These are phyloP conservation scores for Alaudala cheleensis DNA, from an alignment of 2,113 vertebrate species.

Conservation along the genomic window DNA sequence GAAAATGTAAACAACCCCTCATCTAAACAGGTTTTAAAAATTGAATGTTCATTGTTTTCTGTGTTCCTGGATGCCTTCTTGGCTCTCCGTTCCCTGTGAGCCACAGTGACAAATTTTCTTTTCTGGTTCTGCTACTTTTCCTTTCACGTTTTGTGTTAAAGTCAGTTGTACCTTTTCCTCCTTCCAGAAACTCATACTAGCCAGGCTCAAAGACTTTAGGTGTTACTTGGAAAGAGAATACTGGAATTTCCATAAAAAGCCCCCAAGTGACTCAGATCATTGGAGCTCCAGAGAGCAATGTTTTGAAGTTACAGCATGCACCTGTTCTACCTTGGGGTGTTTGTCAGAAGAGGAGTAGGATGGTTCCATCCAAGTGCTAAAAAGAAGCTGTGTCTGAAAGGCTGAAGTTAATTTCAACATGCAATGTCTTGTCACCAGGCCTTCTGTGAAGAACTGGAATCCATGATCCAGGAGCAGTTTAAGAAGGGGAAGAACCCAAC, in stretches of 20 bases:
- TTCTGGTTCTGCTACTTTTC: neutral
- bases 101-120: neutral
- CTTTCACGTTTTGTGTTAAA: neutral
- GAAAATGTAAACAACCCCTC: neutral
- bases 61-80: neutral
- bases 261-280: neutral
- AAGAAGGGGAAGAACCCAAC: constrained; percentile 98
- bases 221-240: neutral
- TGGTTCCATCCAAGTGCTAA: neutral
- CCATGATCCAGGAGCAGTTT: constrained; percentile 98
- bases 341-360: neutral
- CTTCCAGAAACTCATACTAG: neutral
- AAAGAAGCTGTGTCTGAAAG: neutral
- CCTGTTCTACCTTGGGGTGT: neutral
- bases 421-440: constrained; percentile 74
- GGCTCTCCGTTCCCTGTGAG: neutral
- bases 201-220: neutral
- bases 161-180: neutral
- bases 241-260: neutral
- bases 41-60: neutral
- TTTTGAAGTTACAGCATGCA: neutral
- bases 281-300: neutral
- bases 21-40: neutral
- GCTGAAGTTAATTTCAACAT: neutral
- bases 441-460: constrained; percentile 96